Conservation (phyloP, 2,888 invertebrate species). For the Athalia cordata region DNA sequence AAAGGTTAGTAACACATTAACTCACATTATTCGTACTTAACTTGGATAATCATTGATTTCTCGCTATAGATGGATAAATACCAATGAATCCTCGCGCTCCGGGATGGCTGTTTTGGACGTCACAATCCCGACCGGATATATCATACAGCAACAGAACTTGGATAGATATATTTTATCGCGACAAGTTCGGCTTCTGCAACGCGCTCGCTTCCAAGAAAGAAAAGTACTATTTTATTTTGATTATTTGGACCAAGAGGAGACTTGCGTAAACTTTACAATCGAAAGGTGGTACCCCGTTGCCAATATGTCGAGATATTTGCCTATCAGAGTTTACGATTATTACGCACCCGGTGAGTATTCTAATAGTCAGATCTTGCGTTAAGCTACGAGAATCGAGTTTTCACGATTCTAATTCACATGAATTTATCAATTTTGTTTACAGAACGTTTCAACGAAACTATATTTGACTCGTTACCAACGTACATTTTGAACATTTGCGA, state of each 20-base stretch:
- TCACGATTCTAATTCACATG: slow-evolving; percentile 26
- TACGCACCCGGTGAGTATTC: slow-evolving; percentile 89
- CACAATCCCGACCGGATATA: slow-evolving; percentile 92
- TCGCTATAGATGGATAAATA: slow-evolving; percentile 84
- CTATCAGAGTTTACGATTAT: slow-evolving; percentile 94
- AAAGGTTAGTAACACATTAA: slow-evolving; percentile 78
- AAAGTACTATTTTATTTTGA: slow-evolving; percentile 96
- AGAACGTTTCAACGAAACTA: slow-evolving; percentile 95
- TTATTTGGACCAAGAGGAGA: slow-evolving; percentile 87
- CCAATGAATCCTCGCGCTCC: slow-evolving; percentile 86
- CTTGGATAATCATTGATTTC: neutral
- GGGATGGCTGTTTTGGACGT: slow-evolving; percentile 93
- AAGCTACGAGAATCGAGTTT: slow-evolving; percentile 29
- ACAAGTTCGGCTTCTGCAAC: slow-evolving; percentile 86
- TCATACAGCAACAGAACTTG: slow-evolving; percentile 91
- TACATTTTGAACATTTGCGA: slow-evolving; percentile 94
- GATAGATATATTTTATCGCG: slow-evolving; percentile 90
- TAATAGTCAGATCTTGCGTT: slow-evolving; percentile 23
- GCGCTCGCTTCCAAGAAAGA: slow-evolving; percentile 87
- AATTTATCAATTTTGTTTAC: slow-evolving; percentile 64
- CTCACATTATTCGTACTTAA: neutral
- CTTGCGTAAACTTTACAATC: slow-evolving; percentile 93
- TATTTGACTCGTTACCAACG: slow-evolving; percentile 90
- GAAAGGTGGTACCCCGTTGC: slow-evolving; percentile 98
- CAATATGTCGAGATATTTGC: slow-evolving; percentile 95